Evolutionary conservation across 37 sponge, comb jelly and placozoan genomes (phyloP).

Genomic region (Oopsacas minuta): DNA sequence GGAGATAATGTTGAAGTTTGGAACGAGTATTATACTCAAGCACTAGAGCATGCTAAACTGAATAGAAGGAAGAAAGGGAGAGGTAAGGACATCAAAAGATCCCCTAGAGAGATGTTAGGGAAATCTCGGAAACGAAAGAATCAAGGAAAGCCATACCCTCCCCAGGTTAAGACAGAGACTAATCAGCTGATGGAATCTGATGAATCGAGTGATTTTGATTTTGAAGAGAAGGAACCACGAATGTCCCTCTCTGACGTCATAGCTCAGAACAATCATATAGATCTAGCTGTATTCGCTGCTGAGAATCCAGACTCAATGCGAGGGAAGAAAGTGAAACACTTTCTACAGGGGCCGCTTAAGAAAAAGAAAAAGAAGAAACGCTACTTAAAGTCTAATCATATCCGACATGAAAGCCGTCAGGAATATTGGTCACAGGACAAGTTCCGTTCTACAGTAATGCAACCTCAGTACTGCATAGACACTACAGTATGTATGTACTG

Average conservation of each 20-base stretch:
- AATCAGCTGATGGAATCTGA: not conserved
- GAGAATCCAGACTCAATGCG: not conserved
- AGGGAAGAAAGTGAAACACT: not conserved
- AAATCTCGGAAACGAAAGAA: not conserved
- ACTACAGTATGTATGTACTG: slow-evolving; percentile 9
- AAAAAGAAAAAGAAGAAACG: not conserved
- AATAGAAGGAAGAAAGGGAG: not conserved
- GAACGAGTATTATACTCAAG: not conserved
- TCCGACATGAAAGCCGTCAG: not conserved
- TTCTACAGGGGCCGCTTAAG: not conserved
- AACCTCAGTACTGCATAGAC: slow-evolving; percentile 3
- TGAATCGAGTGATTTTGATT: slow-evolving; percentile 1
- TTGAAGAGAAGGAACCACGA: not conserved
- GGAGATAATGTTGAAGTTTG: not conserved
- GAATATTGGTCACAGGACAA: not conserved
- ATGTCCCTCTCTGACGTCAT: not conserved
- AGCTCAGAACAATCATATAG: not conserved
- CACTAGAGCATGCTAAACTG: not conserved
- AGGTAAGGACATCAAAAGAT: too few relatives aligned
- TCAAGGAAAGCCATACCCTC: not conserved
- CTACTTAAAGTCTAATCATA: not conserved
- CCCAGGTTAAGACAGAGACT: not conserved
- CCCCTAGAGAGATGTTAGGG: not conserved
- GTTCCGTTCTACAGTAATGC: slow-evolving; percentile 12
- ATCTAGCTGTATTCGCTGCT: not conserved